phyloP scores from a whole-genome alignment of 2,797 vertebrate genomes.

The Muscicapa striata region DNA sequence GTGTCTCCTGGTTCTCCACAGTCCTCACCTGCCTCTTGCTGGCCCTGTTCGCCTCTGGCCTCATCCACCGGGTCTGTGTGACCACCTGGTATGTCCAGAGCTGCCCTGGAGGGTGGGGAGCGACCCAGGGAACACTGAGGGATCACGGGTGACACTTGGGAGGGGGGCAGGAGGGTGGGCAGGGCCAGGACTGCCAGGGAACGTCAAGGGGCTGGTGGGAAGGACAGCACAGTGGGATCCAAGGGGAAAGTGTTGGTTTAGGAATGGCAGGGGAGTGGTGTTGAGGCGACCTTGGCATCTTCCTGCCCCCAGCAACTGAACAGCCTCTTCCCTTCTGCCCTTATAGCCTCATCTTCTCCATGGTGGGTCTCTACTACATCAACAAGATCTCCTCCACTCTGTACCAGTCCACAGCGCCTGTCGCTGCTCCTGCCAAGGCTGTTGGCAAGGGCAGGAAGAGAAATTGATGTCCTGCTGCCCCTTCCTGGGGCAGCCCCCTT shows the following conservation, averaged over 20 bases:
- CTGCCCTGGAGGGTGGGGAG: not conserved
- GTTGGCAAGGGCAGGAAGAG: slow-evolving; percentile 91
- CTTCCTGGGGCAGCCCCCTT: not conserved
- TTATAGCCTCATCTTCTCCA: slow-evolving; percentile 79
- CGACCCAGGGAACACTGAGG: accelerated
- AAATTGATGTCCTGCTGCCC: slow-evolving; percentile 76
- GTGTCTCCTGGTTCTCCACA: not conserved
- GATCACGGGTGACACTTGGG: accelerated
- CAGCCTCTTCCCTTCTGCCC: not conserved
- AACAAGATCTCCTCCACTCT: slow-evolving; percentile 95
- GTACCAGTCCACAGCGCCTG: slow-evolving; percentile 84
- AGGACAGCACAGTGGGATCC: accelerated
- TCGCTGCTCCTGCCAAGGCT: slow-evolving; percentile 79
- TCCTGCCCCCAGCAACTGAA: not conserved
- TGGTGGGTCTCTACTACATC: slow-evolving; percentile 92
- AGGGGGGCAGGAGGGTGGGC: not conserved
- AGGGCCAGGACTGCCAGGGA: not conserved
- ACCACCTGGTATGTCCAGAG: slow-evolving; percentile 79
- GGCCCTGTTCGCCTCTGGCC: slow-evolving; percentile 91
- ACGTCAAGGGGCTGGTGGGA: too few relatives aligned
- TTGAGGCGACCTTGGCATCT: accelerated
- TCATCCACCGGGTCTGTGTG: slow-evolving; percentile 89
- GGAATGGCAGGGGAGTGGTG: accelerated
- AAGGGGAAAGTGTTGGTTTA: not conserved
- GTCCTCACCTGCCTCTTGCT: slow-evolving; percentile 85